Evolutionary conservation across 2,888 invertebrate genomes (phyloP).

Genomic region (Drosophila flavopinicola): DNA sequence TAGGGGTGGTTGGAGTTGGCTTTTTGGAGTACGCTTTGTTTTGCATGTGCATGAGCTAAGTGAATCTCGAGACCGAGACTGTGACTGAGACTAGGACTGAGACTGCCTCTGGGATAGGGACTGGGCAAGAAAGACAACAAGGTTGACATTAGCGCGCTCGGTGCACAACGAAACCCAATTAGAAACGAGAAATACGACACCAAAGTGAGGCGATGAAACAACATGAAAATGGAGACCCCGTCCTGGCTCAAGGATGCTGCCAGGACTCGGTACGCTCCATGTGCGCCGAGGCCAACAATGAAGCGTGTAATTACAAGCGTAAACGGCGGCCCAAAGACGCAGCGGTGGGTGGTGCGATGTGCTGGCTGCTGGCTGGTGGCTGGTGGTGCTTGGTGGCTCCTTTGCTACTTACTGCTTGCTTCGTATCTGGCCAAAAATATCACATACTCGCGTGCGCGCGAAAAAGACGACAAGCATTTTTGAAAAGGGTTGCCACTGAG

Average conservation of each 20-base stretch:
- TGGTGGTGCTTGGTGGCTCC: constrained; percentile 19
- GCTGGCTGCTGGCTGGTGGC: too few relatives aligned
- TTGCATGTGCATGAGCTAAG: constrained; percentile 81
- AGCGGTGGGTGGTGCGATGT: constrained; percentile 54
- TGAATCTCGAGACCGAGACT: constrained; percentile 64
- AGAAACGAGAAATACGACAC: constrained; percentile 81
- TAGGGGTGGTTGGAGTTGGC: constrained; percentile 20
- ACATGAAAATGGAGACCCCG: constrained; percentile 69
- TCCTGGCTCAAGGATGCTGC: constrained; percentile 34
- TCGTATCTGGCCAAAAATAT: constrained; percentile 58
- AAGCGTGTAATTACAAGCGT: constrained; percentile 84
- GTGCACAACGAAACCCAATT: constrained; percentile 80
- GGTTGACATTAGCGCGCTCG: constrained; percentile 77
- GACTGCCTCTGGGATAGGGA: constrained; percentile 2
- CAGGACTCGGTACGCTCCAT: constrained; percentile 18
- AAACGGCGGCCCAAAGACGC: constrained; percentile 65
- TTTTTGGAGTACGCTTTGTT: constrained; percentile 62
- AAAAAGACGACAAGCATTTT: constrained; percentile 67
- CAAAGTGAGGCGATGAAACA: constrained; percentile 80
- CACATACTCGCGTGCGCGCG: constrained; percentile 54
- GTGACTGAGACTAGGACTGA: constrained; percentile 10
- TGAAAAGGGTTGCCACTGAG: constrained; percentile 74
- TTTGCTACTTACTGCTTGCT: constrained; percentile 13
- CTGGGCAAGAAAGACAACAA: constrained; percentile 58
- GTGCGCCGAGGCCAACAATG: constrained; percentile 79